Conservation (phyloP, 1,140 invertebrate species). For the Brachystomella parvula region DNA sequence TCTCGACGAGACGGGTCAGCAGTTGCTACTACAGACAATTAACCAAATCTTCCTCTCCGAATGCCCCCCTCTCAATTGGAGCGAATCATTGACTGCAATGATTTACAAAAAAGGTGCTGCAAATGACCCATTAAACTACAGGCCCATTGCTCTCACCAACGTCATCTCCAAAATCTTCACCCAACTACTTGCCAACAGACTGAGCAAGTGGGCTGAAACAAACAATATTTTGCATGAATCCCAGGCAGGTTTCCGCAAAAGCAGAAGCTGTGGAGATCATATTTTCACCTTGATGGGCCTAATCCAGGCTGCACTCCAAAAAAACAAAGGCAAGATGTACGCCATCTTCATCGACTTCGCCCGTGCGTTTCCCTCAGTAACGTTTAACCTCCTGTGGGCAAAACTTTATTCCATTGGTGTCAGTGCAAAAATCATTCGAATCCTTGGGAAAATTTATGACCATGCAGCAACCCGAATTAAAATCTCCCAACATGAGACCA, state of each 20-base stretch:
- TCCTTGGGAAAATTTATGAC: slow-evolving; percentile 34
- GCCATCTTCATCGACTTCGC: slow-evolving; percentile 38
- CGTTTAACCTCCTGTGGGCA: slow-evolving; percentile 33
- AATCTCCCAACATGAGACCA: background rate
- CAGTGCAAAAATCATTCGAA: slow-evolving; percentile 34
- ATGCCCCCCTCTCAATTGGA: slow-evolving; percentile 11
- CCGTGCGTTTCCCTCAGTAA: slow-evolving; percentile 36
- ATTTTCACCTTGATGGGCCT: slow-evolving; percentile 34
- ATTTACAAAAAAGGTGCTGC: slow-evolving; percentile 34
- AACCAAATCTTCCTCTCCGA: slow-evolving; percentile 11
- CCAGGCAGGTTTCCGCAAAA: slow-evolving; percentile 38
- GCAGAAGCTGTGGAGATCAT: slow-evolving; percentile 34
- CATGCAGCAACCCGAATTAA: slow-evolving; percentile 18
- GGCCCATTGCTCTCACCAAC: slow-evolving; percentile 37
- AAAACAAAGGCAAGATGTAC: slow-evolving; percentile 25
- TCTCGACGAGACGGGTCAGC: slow-evolving; percentile 17
- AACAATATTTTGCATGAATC: slow-evolving; percentile 33
- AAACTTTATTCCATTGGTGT: slow-evolving; percentile 33
- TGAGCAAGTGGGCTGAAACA: slow-evolving; percentile 29
- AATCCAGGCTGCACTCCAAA: slow-evolving; percentile 28
- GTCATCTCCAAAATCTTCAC: slow-evolving; percentile 35
- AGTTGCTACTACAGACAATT: background rate
- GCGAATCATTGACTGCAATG: slow-evolving; percentile 8
- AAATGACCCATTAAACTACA: slow-evolving; percentile 35
- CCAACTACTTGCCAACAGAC: slow-evolving; percentile 29